A percentile compares a stretch with the other conserved stretches of the same genome.
These are phyloP conservation scores for Leptopilina clavipes DNA, from an alignment of 1,140 invertebrate genomes.

Conservation along the genomic window DNA sequence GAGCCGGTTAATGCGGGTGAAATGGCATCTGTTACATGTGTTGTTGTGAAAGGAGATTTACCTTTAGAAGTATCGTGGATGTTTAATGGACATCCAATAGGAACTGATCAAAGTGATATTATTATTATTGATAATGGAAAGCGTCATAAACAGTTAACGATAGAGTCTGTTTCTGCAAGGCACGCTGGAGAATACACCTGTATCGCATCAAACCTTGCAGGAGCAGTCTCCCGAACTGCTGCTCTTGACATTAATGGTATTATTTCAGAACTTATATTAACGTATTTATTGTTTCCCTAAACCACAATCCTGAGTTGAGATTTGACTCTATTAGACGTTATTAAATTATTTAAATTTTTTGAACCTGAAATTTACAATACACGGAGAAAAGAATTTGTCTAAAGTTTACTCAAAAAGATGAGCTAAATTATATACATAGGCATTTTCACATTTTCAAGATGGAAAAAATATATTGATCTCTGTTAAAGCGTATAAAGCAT, in stretches of 20 bases:
- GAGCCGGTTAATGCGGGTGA: slow-evolving; percentile 84
- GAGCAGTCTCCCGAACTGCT: slow-evolving; percentile 78
- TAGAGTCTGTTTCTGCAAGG: slow-evolving; percentile 75
- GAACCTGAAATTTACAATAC: too few relatives aligned
- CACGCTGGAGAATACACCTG: slow-evolving; percentile 81
- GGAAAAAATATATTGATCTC: too few relatives aligned
- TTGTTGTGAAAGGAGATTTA: slow-evolving; percentile 84
- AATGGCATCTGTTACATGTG: slow-evolving; percentile 82
- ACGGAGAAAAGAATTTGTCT: neutral
- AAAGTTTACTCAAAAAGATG: neutral
- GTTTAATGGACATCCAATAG: slow-evolving; percentile 77
- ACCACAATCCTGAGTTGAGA: too few relatives aligned
- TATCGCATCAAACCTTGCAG: slow-evolving; percentile 80
- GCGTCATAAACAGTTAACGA: slow-evolving; percentile 76
- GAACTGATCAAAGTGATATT: slow-evolving; percentile 70
- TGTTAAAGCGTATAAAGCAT: too few relatives aligned
- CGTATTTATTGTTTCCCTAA: neutral
- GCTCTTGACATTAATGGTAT: slow-evolving; percentile 83
- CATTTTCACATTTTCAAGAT: too few relatives aligned
- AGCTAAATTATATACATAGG: too few relatives aligned
- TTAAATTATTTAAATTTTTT: too few relatives aligned
- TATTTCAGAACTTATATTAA: slow-evolving; percentile 62
- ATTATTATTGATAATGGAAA: slow-evolving; percentile 65
- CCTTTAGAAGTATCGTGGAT: slow-evolving; percentile 82
- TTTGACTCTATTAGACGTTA: too few relatives aligned